Evolutionary conservation across 2,797 vertebrate species (phyloP).

Genomic region (Eulemur mongoz): DNA sequence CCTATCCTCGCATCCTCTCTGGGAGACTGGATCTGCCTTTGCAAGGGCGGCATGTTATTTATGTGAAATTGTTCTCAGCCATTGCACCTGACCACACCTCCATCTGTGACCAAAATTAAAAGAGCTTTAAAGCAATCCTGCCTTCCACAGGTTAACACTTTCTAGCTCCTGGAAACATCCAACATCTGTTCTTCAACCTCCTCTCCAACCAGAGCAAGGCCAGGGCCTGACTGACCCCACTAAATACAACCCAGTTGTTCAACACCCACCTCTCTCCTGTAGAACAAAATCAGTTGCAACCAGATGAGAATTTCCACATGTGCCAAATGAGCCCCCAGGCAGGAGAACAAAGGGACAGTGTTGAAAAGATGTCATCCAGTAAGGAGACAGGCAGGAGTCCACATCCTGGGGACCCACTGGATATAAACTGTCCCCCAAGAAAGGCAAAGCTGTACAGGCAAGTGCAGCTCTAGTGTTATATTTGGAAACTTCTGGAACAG

Average conservation of each 20-base stretch:
- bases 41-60: constrained; percentile 62
- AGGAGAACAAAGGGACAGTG: constrained; percentile 79
- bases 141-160: not conserved
- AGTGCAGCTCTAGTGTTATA: not conserved
- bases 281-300: constrained; percentile 77
- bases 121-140: not conserved
- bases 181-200: not conserved
- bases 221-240: not conserved
- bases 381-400: not conserved
- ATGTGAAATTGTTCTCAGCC: constrained; percentile 65
- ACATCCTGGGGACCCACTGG: constrained; percentile 61
- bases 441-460: not conserved
- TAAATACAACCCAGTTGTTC: constrained; percentile 3
- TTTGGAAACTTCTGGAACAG: constrained; percentile 44
- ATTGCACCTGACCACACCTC: constrained; percentile 52
- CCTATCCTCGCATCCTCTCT: constrained; percentile 66
- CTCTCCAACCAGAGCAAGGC: not conserved
- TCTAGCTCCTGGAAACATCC: constrained; percentile 8
- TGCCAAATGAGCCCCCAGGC: constrained; percentile 70
- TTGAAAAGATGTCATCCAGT: constrained; percentile 50
- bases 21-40: constrained; percentile 68
- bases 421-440: constrained; percentile 8
- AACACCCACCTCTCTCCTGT: constrained; percentile 57
- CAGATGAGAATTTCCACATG: constrained; percentile 77
- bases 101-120: not conserved